Base-by-base conservation (phyloP, 2,888 invertebrate species). In the Aporophyla lueneburgensis region DNA sequence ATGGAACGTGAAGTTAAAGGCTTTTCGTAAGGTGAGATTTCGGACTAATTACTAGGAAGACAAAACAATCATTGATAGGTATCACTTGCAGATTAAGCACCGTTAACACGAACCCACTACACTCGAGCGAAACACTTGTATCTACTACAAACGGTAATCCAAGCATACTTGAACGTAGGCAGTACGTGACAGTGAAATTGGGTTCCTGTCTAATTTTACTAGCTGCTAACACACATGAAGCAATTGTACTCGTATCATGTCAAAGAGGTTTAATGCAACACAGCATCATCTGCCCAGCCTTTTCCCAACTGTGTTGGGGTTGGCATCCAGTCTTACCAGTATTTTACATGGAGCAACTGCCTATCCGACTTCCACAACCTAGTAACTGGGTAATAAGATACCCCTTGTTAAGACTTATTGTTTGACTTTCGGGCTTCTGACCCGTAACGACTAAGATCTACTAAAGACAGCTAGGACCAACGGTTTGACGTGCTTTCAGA, bases 111-210 rank as follows among this genome's bases (percentile, higher is more conserved):
- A 19, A 27, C 14, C 5, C 53, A 61, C 24, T 69, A 49, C 40
- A 69, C 70, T 59, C 33, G 53, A 78, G 9, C 16, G 3, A 24
- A 10, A 53, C 43, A 54, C 59, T 78, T 58, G 24, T 49, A 61
- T 21, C 33, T 78, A 78, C 46, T 78, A 49, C n/a, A 62, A 79
- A 56, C 71, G 71, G n/a, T 54, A 62, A 70, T 70, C 40, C 49
- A 49, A 70, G 27, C 46, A n/a, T 54, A 54, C 76, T 76, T 62
- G 61, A 61, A 79, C 40, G 49, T 70, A 27, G 16, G 24, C 6
- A 62, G 54, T 76, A 76, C 40, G 69, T 61, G 43, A 61, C 21
- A 33, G 12, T 59, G 46, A 43, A 67, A 68, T 78, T 21, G 53
- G 33, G 24, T 14, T 1, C 27, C 27, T 70, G 49, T 40, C 27